Base-by-base conservation (phyloP, 2,888 invertebrate species). In the Tupiocoris notatus region DNA sequence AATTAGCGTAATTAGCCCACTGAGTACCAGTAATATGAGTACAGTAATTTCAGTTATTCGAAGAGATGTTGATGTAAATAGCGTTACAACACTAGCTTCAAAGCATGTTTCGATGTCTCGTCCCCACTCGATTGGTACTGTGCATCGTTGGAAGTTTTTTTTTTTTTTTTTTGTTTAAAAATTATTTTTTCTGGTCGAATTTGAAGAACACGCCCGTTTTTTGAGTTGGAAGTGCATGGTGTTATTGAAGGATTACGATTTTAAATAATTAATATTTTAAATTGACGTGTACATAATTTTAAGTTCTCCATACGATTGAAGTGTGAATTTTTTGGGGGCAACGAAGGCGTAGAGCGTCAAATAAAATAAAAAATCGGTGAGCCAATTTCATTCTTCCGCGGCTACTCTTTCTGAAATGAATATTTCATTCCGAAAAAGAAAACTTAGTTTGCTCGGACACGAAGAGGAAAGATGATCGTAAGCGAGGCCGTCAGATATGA, bases 41-140 rank as follows among this genome's bases (percentile, higher is more conserved):
- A 65, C 65, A 65, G 68, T 58, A 56, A 68, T 17, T 12, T 63
- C 64, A 67, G 64, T 24, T 56, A 77, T 16, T 0, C 25, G 57
- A 21, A 23, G 17, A 18, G 54, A 77, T 63, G 58, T 65, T 58
- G 75, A 62, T 58, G 56, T 77, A 75, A 75, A 74, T 77, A 77
- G 77, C 77, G 70, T 77, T 75, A 64, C 75, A 68, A 66, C 77
- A 77, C 77, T 77, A 70, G 77, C 77, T 77, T 77, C 17, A 68
- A 66, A 75, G 77, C 77, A 77, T 77, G 77, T 64, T 77, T 23
- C 70, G 59, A 54, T 70, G 70, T 70, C 17, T 70, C 39, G 70
- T 70, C 70, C 70, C 70, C 70, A 70, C 70, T 17, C 20, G 59
- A 70, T 25, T 70, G 70, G 57, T 70, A 24, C 58, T 25, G 59